Evolutionary conservation across 2,797 vertebrate species (phyloP), one percentile per base, ranked within the genome.

Genomic region (Sebastes glaucus): DNA sequence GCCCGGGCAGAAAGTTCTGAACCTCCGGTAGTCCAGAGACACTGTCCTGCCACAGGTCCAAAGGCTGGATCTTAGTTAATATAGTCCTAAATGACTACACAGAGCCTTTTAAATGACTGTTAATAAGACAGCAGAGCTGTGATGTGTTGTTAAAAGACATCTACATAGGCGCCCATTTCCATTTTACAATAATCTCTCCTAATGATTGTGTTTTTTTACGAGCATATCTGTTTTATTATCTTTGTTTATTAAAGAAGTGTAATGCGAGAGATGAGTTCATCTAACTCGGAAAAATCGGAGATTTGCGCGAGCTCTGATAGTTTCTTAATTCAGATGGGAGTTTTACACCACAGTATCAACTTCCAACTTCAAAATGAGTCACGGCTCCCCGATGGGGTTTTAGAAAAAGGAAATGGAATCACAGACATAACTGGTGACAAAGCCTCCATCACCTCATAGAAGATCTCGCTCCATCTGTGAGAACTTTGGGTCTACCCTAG

Each of bases 361-460:
- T 95, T 95, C 91, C 91, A 94, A 91, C 92, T 92, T 94, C 91
- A 94, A 93, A 92, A 94, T 91, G 93, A 95, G 91, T 93, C 91
- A 93, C 77, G 55, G 89, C 77, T 92, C 93, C 94, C 91, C 76
- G 11, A 60, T 82, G 92, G 91, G 90, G 86, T 75, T 92, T 92
- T 85, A 88, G 87, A 88, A 89, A 59, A 93, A 93, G 90, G 91
- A 92, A 91, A 94, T 89, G 90, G 91, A 94, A 94, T 92, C 91
- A 92, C 84, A 93, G 91, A 93, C 91, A 90, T 92, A 92, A 95
- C 92, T 92, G 88, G 88, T 92, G 92, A 94, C 94, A 95, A 93
- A 95, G 92, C 92, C 92, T 92, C 93, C 88, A 90, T 94, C 91
- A 93, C 93, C 93, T 89, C 93, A 90, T 83, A 87, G 85, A 91